Base-by-base conservation (phyloP, 2,888 invertebrate species). In the Orthonychiurus folsomi region DNA sequence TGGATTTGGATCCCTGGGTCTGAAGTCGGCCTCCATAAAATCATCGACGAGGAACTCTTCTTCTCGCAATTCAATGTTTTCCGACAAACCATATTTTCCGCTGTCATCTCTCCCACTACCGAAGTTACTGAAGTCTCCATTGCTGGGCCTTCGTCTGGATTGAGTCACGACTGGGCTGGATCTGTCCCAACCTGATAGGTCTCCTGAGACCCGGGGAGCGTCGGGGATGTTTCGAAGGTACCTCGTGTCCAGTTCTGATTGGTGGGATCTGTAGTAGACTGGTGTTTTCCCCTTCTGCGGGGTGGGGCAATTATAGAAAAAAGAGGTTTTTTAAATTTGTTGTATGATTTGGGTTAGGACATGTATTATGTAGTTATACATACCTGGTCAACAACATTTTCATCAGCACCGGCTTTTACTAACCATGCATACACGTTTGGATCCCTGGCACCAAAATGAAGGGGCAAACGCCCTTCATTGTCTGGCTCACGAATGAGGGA, bases 361-460 rank as follows among this genome's bases (percentile, higher is more conserved):
- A n/a, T n/a, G n/a, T n/a, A n/a, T n/a, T n/a, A n/a, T n/a, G n/a
- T n/a, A n/a, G n/a, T n/a, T n/a, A n/a, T 54, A 77, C 84, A 82
- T 79, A 93, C 93, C 78, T 87, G 87, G 77, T 95, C 94, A 50
- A 86, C 79, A 61, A 85, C 83, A 69, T 86, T 86, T 77, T 91
- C 89, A 74, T 92, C 90, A 23, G 92, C 90, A 28, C 93, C 93
- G 25, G 86, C 82, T 69, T 85, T 85, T 37, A 88, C 82, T 15
- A 95, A 81, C 61, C 88, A 83, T 73, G 88, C 84, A 75, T 86
- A 93, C 74, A 87, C 86, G 69, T 85, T 82, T 23, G 62, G 58
- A 73, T 91, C 90, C 75, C 87, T 86, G 1, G 90, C 89, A 0
- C 93, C 88, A 78, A 90, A 94, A 78, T 94, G 93, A 56, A 94